These are phyloP conservation scores for Pocillopora verrucosa DNA, from an alignment of 64 coral and sea anemone genomes.

Conservation along the genomic window DNA sequence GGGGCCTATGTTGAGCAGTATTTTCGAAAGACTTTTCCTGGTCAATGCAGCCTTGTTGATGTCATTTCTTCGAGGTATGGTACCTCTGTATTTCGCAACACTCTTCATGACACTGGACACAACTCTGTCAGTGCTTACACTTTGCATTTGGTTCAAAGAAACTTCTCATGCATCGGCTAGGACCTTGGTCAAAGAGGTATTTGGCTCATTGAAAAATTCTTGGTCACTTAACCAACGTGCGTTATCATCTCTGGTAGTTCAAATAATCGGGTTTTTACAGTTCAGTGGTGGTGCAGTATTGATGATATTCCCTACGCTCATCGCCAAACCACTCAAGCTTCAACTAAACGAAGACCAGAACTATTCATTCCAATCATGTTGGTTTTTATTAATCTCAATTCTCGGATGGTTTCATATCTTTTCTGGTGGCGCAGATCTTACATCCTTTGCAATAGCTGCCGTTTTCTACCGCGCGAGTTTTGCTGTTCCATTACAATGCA, in stretches of 20 bases:
- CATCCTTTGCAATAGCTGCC: background rate
- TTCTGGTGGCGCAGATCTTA: background rate
- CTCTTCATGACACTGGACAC: background rate
- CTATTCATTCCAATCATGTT: background rate
- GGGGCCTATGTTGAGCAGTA: background rate
- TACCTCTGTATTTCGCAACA: background rate
- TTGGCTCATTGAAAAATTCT: background rate
- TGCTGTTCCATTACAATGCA: background rate
- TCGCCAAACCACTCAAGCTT: background rate
- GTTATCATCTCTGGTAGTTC: background rate
- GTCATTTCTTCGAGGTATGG: background rate
- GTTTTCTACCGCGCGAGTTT: conserved; percentile 10
- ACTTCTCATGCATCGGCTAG: background rate
- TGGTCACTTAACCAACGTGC: background rate
- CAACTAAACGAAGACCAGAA: background rate
- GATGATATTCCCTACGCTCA: background rate
- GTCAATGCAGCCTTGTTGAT: background rate
- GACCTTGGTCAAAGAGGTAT: background rate
- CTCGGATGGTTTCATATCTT: conserved; percentile 2
- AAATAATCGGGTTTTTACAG: background rate
- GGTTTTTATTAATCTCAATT: background rate
- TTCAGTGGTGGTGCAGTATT: background rate
- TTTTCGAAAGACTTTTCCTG: background rate
- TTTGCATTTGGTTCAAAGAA: conserved; percentile 10
- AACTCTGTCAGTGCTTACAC: background rate